Base-by-base conservation (phyloP, 2,113 vertebrate genomes). In the Vidua chalybeata region DNA sequence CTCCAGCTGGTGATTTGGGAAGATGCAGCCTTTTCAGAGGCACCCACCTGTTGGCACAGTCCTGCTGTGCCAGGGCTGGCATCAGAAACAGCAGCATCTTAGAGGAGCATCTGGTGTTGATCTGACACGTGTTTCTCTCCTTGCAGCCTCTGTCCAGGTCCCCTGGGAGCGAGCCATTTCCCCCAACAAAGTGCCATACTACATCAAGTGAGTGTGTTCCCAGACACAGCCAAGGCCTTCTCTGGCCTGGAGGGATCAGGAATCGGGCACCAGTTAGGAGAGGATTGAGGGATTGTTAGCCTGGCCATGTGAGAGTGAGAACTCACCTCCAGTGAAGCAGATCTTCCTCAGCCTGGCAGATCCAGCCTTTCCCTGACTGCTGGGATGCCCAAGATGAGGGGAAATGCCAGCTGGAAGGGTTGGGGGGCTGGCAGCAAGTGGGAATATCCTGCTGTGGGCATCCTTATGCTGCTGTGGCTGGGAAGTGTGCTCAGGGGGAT, bases 101-200 rank as follows among this genome's bases (percentile, higher is more conserved):
- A 15, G 20, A 52, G 51, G 51, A 83, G 30, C 1, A 0, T 67
- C 77, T 71, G 72, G 11, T 55, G n/a, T 35, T 80, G 69, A 7
- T 75, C 55, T 55, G n/a, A 73, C 31, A 11, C 41, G 12, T 87
- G 28, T 95, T 23, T 97, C 27, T 97, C 63, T 97, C 82, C 94
- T 85, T 90, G 62, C 97, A 99, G 99, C 99, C 96, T 99, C 99
- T 48, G 99, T 99, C 93, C 99, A 99, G 97, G 98, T 99, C 82
- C 99, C 99, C 56, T 99, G 99, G 99, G 99, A 99, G 95, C 98
- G 99, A 96, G 99, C 99, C 95, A 99, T 99, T 96, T 99, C 99
- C 91, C 99, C 99, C 63, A 99, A 99, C 97, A 99, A 99, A 99
- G 99, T 99, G 97, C 99, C 99, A 30, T 99, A 99, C 96, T 99